Conservation (phyloP, 2,888 invertebrate species). For the Caenorhabditis panamensis region DNA sequence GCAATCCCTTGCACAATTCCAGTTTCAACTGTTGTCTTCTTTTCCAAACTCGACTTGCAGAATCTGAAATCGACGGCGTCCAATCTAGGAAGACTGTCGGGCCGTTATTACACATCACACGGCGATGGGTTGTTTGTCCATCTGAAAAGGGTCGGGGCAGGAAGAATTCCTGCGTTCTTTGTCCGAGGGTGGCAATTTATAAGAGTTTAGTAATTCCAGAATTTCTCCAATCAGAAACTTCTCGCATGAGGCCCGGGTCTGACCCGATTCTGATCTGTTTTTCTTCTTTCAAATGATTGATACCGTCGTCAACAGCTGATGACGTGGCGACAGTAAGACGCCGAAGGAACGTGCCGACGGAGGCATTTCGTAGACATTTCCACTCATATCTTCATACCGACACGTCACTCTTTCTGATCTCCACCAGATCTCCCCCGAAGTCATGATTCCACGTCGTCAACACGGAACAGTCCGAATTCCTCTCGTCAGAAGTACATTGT, state of each 20-base stretch:
- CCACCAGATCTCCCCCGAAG: conserved; percentile 21
- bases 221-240: too few relatives aligned
- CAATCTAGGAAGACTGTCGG: neutral
- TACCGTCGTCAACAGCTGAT: conserved; percentile 11
- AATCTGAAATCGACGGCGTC: conserved; percentile 1
- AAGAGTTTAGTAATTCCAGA: too few relatives aligned
- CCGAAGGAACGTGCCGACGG: conserved; percentile 39
- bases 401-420: conserved; percentile 33
- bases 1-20: neutral
- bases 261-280: neutral
- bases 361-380: conserved; percentile 28
- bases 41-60: neutral
- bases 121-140: conserved; percentile 1
- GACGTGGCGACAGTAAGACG: conserved; percentile 44
- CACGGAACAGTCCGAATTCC: conserved; percentile 6
- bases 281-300: conserved; percentile 31
- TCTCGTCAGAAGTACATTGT: conserved; percentile 33
- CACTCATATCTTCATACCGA: conserved; percentile 28
- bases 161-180: neutral
- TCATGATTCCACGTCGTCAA: conserved; percentile 33
- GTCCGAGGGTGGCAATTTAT: neutral
- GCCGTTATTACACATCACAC: neutral
- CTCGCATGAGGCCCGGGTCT: too few relatives aligned
- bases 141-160: neutral
- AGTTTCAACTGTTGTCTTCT: neutral